phyloP scores from a whole-genome alignment of 2,888 invertebrate genomes.

The Chrysodeixis includens region DNA sequence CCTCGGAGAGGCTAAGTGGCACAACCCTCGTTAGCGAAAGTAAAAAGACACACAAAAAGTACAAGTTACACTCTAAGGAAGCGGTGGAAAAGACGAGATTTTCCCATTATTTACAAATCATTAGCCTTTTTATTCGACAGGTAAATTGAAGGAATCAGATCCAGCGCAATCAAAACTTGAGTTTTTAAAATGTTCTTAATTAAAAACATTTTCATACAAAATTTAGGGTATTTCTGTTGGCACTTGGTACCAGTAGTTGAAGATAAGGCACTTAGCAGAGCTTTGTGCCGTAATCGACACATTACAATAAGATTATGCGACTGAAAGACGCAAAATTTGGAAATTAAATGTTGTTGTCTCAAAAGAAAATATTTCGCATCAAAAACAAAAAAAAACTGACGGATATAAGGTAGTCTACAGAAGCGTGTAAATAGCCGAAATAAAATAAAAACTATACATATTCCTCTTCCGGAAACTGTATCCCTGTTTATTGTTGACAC shows the following conservation, averaged over 20 bases:
- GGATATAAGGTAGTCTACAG: too few species aligned
- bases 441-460: neutral
- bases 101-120: slow-evolving; percentile 40
- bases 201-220: slow-evolving; percentile 14
- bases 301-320: slow-evolving; percentile 17
- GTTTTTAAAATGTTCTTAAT: slow-evolving; percentile 20
- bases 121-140: slow-evolving; percentile 35
- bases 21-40: slow-evolving; percentile 54
- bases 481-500: neutral
- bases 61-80: slow-evolving; percentile 29
- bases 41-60: slow-evolving; percentile 51
- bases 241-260: slow-evolving; percentile 8
- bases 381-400: neutral
- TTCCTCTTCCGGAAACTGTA: neutral
- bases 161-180: slow-evolving; percentile 15
- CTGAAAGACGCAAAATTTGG: slow-evolving; percentile 10
- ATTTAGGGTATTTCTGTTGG: slow-evolving; percentile 8
- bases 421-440: too few species aligned
- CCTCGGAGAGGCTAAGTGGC: slow-evolving; percentile 56
- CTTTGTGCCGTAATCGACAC: slow-evolving; percentile 19
- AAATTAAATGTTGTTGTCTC: neutral
- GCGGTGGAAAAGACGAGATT: slow-evolving; percentile 16
- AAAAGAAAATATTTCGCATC: neutral
- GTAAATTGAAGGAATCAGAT: slow-evolving; percentile 20
- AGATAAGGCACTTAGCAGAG: slow-evolving; percentile 25